Percentiles rank a stretch among this genome's conserved stretches.
Evolutionary conservation across 2,113 vertebrate genomes (phyloP).

Genomic region (Oreochromis tanganicae): DNA sequence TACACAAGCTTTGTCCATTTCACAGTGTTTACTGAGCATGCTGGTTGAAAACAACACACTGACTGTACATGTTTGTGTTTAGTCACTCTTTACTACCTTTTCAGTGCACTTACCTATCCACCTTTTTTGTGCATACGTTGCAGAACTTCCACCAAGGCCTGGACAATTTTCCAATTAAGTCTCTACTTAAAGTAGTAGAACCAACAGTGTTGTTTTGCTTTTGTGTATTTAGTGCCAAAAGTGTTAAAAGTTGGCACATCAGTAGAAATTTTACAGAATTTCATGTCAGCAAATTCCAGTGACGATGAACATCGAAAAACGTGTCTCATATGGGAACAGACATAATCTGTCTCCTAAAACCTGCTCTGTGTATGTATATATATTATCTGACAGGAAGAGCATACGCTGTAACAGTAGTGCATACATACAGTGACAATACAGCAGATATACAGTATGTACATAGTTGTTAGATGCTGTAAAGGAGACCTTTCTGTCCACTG

Average conservation of each 20-base stretch:
- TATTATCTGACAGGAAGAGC: constrained; percentile 17
- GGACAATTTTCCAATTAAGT: background rate
- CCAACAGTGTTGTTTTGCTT: constrained; percentile 8
- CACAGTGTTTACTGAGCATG: constrained; percentile 43
- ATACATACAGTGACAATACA: constrained; percentile 16
- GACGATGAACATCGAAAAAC: background rate
- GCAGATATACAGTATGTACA: constrained; percentile 54
- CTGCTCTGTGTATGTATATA: background rate
- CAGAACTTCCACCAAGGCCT: background rate
- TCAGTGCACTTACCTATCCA: background rate
- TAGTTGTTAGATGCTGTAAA: constrained; percentile 23
- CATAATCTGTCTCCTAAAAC: background rate
- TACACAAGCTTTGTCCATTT: background rate
- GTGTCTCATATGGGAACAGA: background rate
- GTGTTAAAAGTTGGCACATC: background rate
- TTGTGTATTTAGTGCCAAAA: background rate
- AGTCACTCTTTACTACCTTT: background rate
- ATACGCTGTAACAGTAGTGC: background rate
- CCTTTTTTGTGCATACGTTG: background rate
- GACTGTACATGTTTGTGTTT: constrained; percentile 18
- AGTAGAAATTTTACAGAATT: background rate
- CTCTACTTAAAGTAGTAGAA: background rate
- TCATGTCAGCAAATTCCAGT: background rate
- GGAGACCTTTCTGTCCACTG: constrained; percentile 31
- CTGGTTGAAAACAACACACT: constrained; percentile 38